These are phyloP conservation scores for Harlomillsia oculata DNA, from an alignment of 1,140 invertebrate genomes.

Conservation along the genomic window DNA sequence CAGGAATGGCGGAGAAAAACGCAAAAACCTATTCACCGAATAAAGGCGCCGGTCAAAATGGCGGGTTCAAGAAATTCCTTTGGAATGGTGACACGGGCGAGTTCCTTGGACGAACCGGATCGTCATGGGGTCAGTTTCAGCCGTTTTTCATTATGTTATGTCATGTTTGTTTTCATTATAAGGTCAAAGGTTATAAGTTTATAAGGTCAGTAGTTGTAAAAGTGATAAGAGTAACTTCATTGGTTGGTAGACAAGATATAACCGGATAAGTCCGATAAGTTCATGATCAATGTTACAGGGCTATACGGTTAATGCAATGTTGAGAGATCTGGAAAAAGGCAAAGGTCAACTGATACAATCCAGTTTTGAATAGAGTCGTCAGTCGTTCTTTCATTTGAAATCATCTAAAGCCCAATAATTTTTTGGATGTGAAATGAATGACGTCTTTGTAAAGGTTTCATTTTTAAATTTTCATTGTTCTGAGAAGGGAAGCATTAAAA, in stretches of 20 bases:
- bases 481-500: neutral
- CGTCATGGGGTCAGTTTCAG: constrained; percentile 72
- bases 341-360: no score
- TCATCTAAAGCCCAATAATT: no score
- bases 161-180: constrained; percentile 1
- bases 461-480: neutral
- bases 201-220: no score
- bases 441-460: neutral
- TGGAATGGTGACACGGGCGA: constrained; percentile 81
- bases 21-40: constrained; percentile 58
- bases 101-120: constrained; percentile 73
- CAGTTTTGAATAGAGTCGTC: no score
- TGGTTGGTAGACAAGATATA: no score
- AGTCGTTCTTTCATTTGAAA: no score
- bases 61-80: constrained; percentile 64
- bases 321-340: no score
- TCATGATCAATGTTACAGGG: no score
- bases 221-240: no score
- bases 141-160: constrained; percentile 11
- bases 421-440: no score
- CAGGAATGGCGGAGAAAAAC: constrained; percentile 36
- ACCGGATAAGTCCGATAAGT: no score
- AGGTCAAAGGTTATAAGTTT: neutral
- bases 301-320: no score
- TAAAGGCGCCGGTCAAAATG: constrained; percentile 44